These are phyloP conservation scores for Globicephala melas DNA, from an alignment of 2,113 vertebrate species.

Conservation along the genomic window DNA sequence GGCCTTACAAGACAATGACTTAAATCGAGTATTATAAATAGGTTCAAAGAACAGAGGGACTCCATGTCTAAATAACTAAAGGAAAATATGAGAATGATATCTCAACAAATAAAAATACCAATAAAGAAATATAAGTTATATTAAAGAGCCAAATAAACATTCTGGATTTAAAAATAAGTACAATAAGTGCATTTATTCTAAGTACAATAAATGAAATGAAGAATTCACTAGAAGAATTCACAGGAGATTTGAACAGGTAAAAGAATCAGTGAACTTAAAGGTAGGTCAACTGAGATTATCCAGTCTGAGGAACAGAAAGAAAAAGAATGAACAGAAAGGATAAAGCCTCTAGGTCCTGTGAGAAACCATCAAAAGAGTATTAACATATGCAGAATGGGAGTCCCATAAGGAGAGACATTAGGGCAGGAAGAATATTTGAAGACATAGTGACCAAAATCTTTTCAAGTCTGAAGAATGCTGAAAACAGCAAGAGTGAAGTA, in stretches of 20 bases:
- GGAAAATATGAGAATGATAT: neutral
- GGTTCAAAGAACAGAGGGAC: neutral
- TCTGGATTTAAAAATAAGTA: neutral
- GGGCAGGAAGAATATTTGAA: neutral
- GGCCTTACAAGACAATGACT: neutral
- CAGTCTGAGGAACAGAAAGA: neutral
- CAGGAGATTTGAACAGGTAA: neutral
- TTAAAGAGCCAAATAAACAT: neutral
- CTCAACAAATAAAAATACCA: conserved; percentile 16
- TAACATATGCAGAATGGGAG: neutral
- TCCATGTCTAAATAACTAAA: neutral
- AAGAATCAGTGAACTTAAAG: too few relatives aligned
- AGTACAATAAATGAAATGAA: neutral
- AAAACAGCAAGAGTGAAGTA: neutral
- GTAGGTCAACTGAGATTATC: too few relatives aligned
- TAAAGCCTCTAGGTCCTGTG: neutral
- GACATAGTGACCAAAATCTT: neutral
- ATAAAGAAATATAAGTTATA: neutral
- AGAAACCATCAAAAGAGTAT: neutral
- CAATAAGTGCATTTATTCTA: too few relatives aligned
- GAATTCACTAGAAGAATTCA: neutral
- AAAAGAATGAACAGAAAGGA: neutral
- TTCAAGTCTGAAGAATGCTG: neutral
- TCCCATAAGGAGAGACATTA: neutral
- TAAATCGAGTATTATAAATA: neutral